A percentile compares a stretch with the other conserved stretches of the same genome.
phyloP scores from a whole-genome alignment of 2,797 vertebrate genomes.

The Halcyon leucocephala region DNA sequence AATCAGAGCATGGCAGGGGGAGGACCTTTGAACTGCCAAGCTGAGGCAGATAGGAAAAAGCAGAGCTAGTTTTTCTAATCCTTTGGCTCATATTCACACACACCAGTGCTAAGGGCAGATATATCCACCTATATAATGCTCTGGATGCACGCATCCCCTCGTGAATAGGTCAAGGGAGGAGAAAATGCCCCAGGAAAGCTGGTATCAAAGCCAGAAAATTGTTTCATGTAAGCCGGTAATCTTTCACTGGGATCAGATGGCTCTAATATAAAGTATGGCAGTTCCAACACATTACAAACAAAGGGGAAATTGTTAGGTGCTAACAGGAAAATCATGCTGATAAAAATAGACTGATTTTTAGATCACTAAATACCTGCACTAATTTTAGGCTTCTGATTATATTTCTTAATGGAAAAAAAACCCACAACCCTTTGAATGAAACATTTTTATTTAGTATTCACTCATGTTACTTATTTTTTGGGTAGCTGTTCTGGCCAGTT shows the following conservation, averaged over 20 bases:
- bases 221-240: background rate
- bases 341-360: background rate
- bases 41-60: background rate
- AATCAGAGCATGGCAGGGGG: background rate
- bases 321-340: background rate
- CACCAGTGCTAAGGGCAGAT: background rate
- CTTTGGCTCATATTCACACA: background rate
- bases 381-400: background rate
- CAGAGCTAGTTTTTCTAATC: background rate
- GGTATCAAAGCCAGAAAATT: background rate
- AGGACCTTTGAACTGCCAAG: background rate
- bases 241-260: background rate
- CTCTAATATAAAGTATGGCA: background rate
- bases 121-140: fast-evolving
- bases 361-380: background rate
- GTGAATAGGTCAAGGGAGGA: background rate
- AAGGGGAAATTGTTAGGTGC: background rate
- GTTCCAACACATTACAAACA: background rate
- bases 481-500: background rate
- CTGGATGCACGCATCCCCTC: background rate
- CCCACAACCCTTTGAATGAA: background rate
- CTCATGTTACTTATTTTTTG: background rate
- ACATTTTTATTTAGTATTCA: background rate
- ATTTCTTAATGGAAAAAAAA: background rate
- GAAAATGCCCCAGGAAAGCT: background rate